Conservation (phyloP, 2,113 vertebrate species). For the Brachionichthys hirsutus region DNA sequence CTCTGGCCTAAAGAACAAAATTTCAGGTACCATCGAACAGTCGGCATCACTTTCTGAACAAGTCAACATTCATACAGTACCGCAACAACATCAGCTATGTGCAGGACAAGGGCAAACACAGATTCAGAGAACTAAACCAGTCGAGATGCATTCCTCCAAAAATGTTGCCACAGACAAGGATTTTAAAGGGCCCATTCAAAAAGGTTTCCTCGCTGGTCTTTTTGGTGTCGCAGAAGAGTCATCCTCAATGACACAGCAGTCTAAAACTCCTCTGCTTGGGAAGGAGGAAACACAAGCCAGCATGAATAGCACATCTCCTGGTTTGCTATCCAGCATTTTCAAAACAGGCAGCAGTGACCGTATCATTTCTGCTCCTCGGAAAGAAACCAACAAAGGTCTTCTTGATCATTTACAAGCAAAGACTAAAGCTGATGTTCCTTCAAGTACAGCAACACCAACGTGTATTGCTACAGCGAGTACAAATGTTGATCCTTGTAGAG, state of each 20-base stretch:
- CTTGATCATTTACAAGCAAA: constrained; percentile 44
- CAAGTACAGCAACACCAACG: constrained; percentile 32
- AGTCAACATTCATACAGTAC: constrained; percentile 22
- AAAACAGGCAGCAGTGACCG: constrained; percentile 73
- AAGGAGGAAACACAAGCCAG: constrained; percentile 58
- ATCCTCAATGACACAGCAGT: constrained; percentile 52
- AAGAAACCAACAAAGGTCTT: constrained; percentile 56
- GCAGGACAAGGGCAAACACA: constrained; percentile 59
- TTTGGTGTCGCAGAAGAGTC: constrained; percentile 76
- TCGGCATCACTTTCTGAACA: constrained; percentile 35
- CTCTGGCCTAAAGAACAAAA: constrained; percentile 73
- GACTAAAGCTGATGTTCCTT: constrained; percentile 38
- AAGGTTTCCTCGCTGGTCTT: constrained; percentile 79
- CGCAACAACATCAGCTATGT: constrained; percentile 47
- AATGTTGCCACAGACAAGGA: constrained; percentile 59
- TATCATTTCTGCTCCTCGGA: constrained; percentile 53
- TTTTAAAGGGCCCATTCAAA: constrained; percentile 51
- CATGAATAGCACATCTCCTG: constrained; percentile 47
- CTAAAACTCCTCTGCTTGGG: constrained; percentile 42
- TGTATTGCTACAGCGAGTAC: constrained; percentile 9
- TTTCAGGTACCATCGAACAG: constrained; percentile 57
- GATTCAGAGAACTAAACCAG: constrained; percentile 68
- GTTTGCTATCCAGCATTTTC: constrained; percentile 82
- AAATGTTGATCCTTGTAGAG: constrained; percentile 4
- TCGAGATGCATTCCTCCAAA: constrained; percentile 60